Percentiles rank a stretch among this genome's conserved stretches.
Conservation (phyloP, 2,888 invertebrate genomes). For the Mythimna pallens region DNA sequence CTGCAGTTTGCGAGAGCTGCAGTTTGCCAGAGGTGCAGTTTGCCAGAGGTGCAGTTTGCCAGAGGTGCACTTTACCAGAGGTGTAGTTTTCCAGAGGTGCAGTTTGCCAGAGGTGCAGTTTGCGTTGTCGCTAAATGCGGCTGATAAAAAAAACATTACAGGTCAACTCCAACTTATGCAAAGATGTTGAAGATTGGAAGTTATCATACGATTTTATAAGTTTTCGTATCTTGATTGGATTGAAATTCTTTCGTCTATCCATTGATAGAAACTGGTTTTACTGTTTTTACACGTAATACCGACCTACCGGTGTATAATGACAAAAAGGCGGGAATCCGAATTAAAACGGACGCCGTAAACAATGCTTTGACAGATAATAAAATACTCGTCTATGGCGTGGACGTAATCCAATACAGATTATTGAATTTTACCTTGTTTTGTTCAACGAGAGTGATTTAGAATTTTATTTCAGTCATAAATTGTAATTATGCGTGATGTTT, state of each 20-base stretch:
- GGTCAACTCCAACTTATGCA: background rate
- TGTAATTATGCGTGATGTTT: slow-evolving; percentile 30
- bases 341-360: slow-evolving; percentile 76
- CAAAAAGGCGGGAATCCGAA: slow-evolving; percentile 79
- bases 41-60: too few species aligned
- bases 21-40: background rate
- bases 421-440: slow-evolving; percentile 72
- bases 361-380: slow-evolving; percentile 74
- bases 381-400: slow-evolving; percentile 75
- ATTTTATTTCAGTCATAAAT: slow-evolving; percentile 57
- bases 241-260: background rate
- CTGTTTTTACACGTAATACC: slow-evolving; percentile 56
- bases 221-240: background rate
- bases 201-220: too few species aligned
- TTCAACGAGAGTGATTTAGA: slow-evolving; percentile 54
- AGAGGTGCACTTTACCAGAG: too few species aligned
- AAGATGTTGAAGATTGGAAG: background rate
- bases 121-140: background rate
- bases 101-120: too few species aligned
- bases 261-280: background rate
- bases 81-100: background rate
- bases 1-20: too few species aligned
- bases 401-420: slow-evolving; percentile 73
- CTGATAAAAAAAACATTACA: background rate
- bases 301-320: slow-evolving; percentile 75